Evolutionary conservation across 2,797 vertebrate species (phyloP).

Genomic region (Simalia tracyae): DNA sequence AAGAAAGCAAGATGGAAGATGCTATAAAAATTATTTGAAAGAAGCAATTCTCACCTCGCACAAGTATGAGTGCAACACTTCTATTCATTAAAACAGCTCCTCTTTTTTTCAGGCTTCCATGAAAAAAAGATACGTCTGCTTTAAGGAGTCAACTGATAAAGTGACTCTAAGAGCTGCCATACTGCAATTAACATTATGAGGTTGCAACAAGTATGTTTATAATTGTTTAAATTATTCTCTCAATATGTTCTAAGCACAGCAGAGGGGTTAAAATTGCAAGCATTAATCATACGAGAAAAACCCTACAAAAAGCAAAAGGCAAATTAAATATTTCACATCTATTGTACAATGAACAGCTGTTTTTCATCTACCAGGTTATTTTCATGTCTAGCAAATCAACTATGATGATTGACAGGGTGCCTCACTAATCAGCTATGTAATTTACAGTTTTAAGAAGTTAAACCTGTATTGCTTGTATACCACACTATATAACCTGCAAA

Average conservation of each 20-base stretch:
- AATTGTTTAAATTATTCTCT: background rate
- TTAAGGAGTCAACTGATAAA: background rate
- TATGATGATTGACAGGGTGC: background rate
- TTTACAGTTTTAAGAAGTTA: background rate
- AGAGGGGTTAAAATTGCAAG: background rate
- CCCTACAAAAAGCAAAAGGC: background rate
- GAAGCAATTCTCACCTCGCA: background rate
- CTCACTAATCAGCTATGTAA: constrained; percentile 6
- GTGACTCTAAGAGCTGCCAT: background rate
- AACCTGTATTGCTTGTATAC: background rate
- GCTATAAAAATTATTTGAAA: background rate
- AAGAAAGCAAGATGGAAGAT: background rate
- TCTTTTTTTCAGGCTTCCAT: background rate
- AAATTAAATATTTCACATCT: background rate
- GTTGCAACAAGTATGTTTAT: background rate
- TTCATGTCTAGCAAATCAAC: constrained; percentile 8
- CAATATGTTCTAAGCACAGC: background rate
- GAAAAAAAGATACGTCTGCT: background rate
- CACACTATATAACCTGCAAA: background rate
- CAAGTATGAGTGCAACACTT: background rate
- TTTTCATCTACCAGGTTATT: background rate
- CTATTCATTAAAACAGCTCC: background rate
- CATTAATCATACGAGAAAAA: background rate
- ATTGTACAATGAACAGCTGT: constrained; percentile 20
- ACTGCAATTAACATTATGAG: background rate